phyloP scores from a whole-genome alignment of 2,888 invertebrate genomes.

The Leptinotarsa haldemani region DNA sequence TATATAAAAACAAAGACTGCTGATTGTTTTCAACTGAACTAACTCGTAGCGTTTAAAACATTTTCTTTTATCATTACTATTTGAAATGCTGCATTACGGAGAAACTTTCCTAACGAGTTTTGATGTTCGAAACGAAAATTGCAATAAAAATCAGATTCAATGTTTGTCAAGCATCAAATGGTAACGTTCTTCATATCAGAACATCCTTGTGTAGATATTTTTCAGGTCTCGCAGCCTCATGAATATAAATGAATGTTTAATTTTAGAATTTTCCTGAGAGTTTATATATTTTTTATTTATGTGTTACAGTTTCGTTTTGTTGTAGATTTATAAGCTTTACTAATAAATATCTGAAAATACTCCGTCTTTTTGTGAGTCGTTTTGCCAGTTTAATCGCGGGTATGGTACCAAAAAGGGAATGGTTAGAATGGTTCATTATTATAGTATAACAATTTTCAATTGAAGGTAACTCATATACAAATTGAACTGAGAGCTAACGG shows the following conservation, averaged over 20 bases:
- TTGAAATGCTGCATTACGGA: conserved; percentile 7
- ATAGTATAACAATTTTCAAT: too few species aligned
- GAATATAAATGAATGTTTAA: conserved; percentile 6
- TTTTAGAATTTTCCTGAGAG: conserved; percentile 24
- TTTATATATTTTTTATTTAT: conserved; percentile 27
- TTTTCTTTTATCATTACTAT: background rate
- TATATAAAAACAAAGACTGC: conserved; percentile 53
- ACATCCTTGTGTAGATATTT: background rate
- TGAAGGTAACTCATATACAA: too few species aligned
- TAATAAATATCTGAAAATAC: conserved; percentile 34
- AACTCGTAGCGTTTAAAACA: conserved; percentile 1
- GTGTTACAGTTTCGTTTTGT: conserved; percentile 14
- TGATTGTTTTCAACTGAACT: conserved; percentile 31
- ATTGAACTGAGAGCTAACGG: too few species aligned
- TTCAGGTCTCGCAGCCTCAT: background rate
- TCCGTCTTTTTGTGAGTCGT: background rate
- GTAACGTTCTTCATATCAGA: conserved; percentile 2
- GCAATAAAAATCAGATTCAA: background rate
- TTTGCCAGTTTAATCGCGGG: too few species aligned
- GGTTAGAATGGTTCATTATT: too few species aligned
- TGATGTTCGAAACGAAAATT: background rate
- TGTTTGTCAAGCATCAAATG: background rate
- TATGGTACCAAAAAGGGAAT: too few species aligned
- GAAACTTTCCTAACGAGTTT: background rate
- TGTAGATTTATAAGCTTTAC: conserved; percentile 38